A percentile compares a stretch with the other conserved stretches of the same genome.
phyloP scores from a whole-genome alignment of 2,797 vertebrate genomes.

The Nyctalus aviator region DNA sequence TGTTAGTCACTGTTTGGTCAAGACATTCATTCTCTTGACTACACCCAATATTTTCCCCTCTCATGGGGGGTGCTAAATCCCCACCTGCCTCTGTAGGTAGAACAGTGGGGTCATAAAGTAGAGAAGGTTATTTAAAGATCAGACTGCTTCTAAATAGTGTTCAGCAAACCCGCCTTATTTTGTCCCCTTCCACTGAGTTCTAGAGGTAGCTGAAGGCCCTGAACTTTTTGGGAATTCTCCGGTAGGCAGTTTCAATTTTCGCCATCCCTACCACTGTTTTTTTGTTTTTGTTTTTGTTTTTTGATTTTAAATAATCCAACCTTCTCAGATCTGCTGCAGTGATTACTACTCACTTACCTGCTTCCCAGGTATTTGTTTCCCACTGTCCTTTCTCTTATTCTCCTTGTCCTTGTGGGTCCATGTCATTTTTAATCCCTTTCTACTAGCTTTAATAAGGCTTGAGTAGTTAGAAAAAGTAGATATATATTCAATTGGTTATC shows the following conservation, averaged over 20 bases:
- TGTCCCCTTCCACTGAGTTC: neutral
- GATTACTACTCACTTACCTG: neutral
- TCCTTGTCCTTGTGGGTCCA: neutral
- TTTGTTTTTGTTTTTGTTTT: no score
- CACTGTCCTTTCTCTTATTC: neutral
- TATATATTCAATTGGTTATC: neutral
- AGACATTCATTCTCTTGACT: neutral
- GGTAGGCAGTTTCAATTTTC: neutral
- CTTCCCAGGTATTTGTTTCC: neutral
- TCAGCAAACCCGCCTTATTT: neutral
- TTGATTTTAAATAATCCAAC: neutral
- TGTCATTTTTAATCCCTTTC: neutral
- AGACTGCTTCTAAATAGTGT: neutral
- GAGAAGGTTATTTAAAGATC: neutral
- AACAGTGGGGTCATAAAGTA: accelerated
- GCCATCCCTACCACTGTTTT: neutral
- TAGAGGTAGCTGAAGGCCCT: neutral
- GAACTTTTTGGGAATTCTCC: neutral
- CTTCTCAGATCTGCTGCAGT: neutral
- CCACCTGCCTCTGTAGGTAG: neutral
- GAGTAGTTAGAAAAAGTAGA: neutral
- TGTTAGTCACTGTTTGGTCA: neutral
- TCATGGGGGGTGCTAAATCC: no score
- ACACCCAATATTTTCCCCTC: neutral
- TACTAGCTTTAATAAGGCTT: slow-evolving; percentile 9